These are phyloP conservation scores for Podiceps cristatus DNA, from an alignment of 2,113 vertebrate species.

Conservation along the genomic window DNA sequence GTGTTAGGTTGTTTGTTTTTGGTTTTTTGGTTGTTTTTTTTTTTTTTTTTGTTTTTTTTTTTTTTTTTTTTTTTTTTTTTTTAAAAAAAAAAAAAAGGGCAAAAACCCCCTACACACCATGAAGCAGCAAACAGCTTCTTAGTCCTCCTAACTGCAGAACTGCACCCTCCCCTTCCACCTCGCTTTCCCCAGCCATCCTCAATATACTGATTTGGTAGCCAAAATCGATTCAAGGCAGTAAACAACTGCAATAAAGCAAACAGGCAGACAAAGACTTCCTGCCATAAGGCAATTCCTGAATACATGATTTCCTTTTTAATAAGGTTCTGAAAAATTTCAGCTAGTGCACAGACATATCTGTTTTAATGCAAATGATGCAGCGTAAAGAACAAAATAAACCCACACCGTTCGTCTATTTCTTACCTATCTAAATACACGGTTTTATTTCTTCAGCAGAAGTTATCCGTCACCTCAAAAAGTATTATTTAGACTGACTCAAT, in stretches of 20 bases:
- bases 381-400: background rate
- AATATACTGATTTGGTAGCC: conserved; percentile 58
- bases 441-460: conserved; percentile 36
- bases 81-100: background rate
- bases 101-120: background rate
- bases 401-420: background rate
- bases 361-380: background rate
- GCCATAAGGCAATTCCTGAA: conserved; percentile 46
- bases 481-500: conserved; percentile 20
- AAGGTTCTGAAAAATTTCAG: background rate
- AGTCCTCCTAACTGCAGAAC: conserved; percentile 47
- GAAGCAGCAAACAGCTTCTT: conserved; percentile 28
- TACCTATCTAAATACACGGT: background rate
- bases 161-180: background rate
- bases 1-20: no score
- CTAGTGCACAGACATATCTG: background rate
- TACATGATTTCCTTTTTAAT: conserved; percentile 1
- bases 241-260: conserved; percentile 67
- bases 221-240: conserved; percentile 76
- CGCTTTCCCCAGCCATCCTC: conserved; percentile 38
- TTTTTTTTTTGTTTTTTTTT: background rate
- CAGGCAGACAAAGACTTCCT: conserved; percentile 76
- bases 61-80: background rate
- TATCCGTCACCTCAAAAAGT: conserved; percentile 37
- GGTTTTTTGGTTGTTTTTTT: background rate